Evolutionary conservation across 1,140 invertebrate species (phyloP).

Genomic region (Habropoda laboriosa): DNA sequence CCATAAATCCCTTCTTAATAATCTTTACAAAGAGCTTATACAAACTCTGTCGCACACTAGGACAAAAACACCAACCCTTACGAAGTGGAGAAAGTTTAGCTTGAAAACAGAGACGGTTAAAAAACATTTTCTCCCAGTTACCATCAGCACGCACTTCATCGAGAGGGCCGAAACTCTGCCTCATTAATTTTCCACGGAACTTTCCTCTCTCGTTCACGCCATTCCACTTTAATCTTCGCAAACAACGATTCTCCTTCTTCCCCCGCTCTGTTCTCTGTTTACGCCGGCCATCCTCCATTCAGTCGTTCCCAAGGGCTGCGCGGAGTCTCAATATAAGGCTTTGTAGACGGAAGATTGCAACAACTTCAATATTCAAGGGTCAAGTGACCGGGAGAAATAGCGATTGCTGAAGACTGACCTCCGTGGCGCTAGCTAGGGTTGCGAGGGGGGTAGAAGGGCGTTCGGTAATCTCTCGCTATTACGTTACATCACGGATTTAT

Average conservation of each 20-base stretch:
- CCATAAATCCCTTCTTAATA: too few relatives aligned
- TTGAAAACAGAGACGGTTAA: background rate
- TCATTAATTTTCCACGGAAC: constrained; percentile 28
- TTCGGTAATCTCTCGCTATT: constrained; percentile 65
- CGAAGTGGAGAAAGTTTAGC: background rate
- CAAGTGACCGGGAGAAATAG: constrained; percentile 55
- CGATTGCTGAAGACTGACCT: constrained; percentile 62
- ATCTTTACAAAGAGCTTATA: too few relatives aligned
- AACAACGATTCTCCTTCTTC: background rate
- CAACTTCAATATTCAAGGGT: constrained; percentile 51
- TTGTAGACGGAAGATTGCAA: constrained; percentile 48
- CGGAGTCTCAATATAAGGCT: constrained; percentile 27
- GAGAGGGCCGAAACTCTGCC: background rate
- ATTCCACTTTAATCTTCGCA: constrained; percentile 26
- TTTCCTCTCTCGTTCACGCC: constrained; percentile 19
- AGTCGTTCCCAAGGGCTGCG: constrained; percentile 2
- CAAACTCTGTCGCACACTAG: too few relatives aligned
- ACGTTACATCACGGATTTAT: constrained; percentile 68
- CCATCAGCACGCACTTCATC: background rate
- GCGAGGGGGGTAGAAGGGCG: constrained; percentile 31
- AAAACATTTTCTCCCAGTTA: background rate
- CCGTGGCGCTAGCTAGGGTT: constrained; percentile 37
- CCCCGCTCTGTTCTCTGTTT: constrained; percentile 10
- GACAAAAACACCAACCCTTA: too few relatives aligned
- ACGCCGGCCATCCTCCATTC: constrained; percentile 12